Evolutionary conservation across 2,888 invertebrate genomes (phyloP).

Genomic region (Dysmachus trigonus): DNA sequence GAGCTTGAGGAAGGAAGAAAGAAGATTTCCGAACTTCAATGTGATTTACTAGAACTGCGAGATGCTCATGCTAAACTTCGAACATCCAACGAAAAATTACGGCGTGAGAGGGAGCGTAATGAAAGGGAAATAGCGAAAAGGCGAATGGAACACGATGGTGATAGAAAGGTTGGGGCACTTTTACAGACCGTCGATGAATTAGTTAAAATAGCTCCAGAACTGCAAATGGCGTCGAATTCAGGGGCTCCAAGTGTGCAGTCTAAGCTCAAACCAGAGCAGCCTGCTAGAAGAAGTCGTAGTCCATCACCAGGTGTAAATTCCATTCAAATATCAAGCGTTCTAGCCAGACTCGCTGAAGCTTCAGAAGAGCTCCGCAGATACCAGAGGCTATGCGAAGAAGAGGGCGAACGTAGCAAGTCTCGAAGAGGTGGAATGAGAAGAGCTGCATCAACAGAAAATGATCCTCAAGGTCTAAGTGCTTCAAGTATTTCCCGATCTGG

Average conservation of each 20-base stretch:
- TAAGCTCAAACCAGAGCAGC: conserved; percentile 60
- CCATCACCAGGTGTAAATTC: conserved; percentile 56
- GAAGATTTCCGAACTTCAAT: conserved; percentile 84
- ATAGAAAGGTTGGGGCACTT: conserved; percentile 76
- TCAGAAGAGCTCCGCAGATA: conserved; percentile 74
- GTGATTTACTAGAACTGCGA: conserved; percentile 85
- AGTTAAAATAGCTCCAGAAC: conserved; percentile 79
- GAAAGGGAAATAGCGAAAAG: conserved; percentile 80
- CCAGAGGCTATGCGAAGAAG: conserved; percentile 67
- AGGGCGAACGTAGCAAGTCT: conserved; percentile 66
- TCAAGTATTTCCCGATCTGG: conserved; percentile 57
- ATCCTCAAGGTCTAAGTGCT: conserved; percentile 62
- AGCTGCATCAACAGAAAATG: conserved; percentile 74
- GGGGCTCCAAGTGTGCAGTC: conserved; percentile 53
- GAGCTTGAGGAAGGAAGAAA: conserved; percentile 89
- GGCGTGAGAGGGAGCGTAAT: conserved; percentile 85
- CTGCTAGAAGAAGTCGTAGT: conserved; percentile 58
- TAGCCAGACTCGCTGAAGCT: conserved; percentile 74
- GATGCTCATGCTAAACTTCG: conserved; percentile 92
- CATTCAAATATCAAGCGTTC: conserved; percentile 59
- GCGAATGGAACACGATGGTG: conserved; percentile 72
- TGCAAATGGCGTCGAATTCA: conserved; percentile 63
- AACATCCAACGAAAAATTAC: conserved; percentile 88
- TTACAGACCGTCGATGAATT: conserved; percentile 83
- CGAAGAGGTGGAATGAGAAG: conserved; percentile 63